A percentile compares a stretch with the other conserved stretches of the same genome.
Evolutionary conservation across 2,113 vertebrate genomes (phyloP).

Genomic region (Bolborhynchus lineola): DNA sequence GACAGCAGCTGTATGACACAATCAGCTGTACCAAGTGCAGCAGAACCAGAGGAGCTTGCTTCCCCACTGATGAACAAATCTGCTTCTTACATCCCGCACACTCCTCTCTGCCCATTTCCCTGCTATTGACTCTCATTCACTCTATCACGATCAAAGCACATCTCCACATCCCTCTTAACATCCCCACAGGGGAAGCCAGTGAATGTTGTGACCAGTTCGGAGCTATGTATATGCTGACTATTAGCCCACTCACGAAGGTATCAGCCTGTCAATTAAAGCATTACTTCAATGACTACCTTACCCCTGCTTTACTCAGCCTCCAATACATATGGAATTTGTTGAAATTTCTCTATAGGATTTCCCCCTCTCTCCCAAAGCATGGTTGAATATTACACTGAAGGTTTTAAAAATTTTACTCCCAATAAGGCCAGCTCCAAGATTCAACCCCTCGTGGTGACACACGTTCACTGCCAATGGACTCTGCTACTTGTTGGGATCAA

Average conservation of each 20-base stretch:
- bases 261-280: neutral
- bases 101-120: neutral
- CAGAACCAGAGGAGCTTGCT: neutral
- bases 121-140: neutral
- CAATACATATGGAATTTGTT: fast-evolving
- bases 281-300: neutral
- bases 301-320: neutral
- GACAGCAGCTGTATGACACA: neutral
- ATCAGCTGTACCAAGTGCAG: neutral
- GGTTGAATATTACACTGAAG: neutral
- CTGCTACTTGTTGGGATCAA: neutral
- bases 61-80: neutral
- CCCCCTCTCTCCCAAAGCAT: neutral
- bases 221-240: fast-evolving
- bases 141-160: fast-evolving
- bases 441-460: neutral
- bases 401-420: neutral
- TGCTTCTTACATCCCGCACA: neutral
- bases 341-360: neutral
- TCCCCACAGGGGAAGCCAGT: neutral
- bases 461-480: neutral
- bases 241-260: neutral
- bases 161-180: neutral
- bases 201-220: neutral
- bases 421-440: neutral